Conservation (phyloP, 2,888 invertebrate genomes). For the Lepidocyrtinus sp. region DNA sequence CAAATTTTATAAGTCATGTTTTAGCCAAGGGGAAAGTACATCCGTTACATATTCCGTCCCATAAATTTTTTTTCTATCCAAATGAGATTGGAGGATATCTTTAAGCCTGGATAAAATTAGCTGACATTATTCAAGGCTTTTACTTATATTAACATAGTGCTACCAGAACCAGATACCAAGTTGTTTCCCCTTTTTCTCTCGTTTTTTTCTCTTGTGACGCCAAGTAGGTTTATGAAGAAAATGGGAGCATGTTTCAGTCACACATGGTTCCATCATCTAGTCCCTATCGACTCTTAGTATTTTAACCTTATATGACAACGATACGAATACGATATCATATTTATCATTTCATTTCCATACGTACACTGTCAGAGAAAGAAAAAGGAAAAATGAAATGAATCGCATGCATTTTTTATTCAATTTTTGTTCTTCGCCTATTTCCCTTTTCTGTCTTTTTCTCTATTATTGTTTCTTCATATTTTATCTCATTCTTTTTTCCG, state of each 20-base stretch:
- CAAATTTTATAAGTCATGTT: too few relatives aligned
- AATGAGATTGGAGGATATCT: constrained; percentile 52
- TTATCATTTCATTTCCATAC: constrained; percentile 60
- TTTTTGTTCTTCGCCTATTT: constrained; percentile 13
- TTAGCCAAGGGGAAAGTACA: too few relatives aligned
- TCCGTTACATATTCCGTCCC: too few relatives aligned
- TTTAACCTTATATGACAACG: constrained; percentile 42
- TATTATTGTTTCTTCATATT: constrained; percentile 11
- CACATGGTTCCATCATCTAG: constrained; percentile 55
- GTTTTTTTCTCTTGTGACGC: constrained; percentile 36
- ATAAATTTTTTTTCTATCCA: too few relatives aligned
- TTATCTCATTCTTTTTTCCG: constrained; percentile 2
- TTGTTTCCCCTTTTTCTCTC: constrained; percentile 17
- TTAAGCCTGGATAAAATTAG: constrained; percentile 39
- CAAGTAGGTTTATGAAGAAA: constrained; percentile 51
- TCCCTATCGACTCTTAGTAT: constrained; percentile 56
- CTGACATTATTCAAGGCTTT: constrained; percentile 29
- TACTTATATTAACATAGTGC: neutral
- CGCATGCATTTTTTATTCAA: constrained; percentile 30
- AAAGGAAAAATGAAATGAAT: constrained; percentile 16
- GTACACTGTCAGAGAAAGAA: constrained; percentile 48
- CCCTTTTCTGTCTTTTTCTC: neutral
- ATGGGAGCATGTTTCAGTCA: constrained; percentile 59
- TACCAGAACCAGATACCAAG: constrained; percentile 30
- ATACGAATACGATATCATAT: constrained; percentile 58